Evolutionary conservation across 1,140 invertebrate genomes (phyloP), one percentile per base, ranked within the genome.

Genomic region (Elymnias hypermnestra): DNA sequence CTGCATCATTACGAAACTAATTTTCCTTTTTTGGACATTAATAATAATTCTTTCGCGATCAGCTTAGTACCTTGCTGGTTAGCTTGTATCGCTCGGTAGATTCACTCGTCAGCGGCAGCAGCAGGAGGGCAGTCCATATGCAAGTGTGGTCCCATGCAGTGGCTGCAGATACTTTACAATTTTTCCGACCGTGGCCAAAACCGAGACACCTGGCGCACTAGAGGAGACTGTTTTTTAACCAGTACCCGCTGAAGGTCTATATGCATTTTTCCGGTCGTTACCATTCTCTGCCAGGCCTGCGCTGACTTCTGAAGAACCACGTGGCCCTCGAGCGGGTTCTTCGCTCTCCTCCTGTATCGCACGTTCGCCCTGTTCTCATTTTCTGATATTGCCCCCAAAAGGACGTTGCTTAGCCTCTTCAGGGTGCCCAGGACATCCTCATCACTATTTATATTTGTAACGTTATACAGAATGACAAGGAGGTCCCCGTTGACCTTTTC

Each of bases 141-240:
- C 6, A 26, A 4, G 7, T 54, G 52, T 0, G 25, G 25, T 3
- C 52, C 40, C 1, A 12, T 26, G 6, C 52, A 54, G 22, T 54
- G 52, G 28, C 45, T 41, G n/a, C 50, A 58, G 5, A 7, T 35
- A 41, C 36, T 9, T 18, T 50, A 19, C 56, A 58, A 1, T 28
- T 13, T 0, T 35, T 19, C 14, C 22, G 28, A 2, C 38, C 31
- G 12, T 53, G 54, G 2, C 44, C 48, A 15, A 44, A 57, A 5
- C 28, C 53, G 0, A 45, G 29, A 12, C 46, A 55, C 2, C 22
- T 17, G 1, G 43, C 17, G 19, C 54, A 44, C 8, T n/a, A 54
- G 42, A n/a, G 49, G 38, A 4, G 44, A 29, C 4, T 45, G 21
- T 7, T 45, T 22, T 6, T 29, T 17, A 0, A 39, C 38, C 2